Evolutionary conservation across 2,113 vertebrate species (phyloP), one percentile per base, ranked within the genome.

Genomic region (Hippocampus abdominalis): DNA sequence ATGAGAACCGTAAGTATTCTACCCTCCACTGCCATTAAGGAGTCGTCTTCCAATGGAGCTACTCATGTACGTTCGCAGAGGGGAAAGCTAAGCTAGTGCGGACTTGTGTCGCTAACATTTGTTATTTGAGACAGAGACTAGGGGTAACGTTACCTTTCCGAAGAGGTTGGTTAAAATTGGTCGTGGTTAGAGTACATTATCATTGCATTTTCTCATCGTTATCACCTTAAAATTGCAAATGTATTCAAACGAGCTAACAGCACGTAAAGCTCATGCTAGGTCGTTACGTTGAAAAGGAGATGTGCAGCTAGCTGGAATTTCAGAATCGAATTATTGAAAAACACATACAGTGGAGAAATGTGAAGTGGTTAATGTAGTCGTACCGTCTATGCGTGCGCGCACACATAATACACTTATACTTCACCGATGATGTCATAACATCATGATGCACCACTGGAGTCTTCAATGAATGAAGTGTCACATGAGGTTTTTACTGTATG

Each of bases 61-160:
- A 60, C 25, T 25, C 48, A 67, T 27, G 39, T 69, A 6, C 69
- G 60, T 64, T 56, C 63, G 72, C 44, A 64, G 57, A 53, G 29
- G 62, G 23, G 8, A 3, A 46, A 25, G 84, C 86, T 84, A 89
- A 71, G 87, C 86, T 89, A 88, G 78, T 49, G 49, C 48, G 44
- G 15, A 3, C 62, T 36, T 71, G 66, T 44, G 40, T 32, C 44
- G 70, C 78, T 85, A 84, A 72, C 29, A 32, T 60, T 32, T 59
- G 56, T 57, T 51, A 21, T 23, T 79, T 69, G 8, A 53, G 42
- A n/a, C 29, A 20, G 53, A 82, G 71, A 63, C 68, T 16, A 3
- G 36, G 71, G 73, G 81, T 82, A 83, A 74, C 78, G 73, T 81
- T 86, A 82, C 77, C 69, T n/a, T 53, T 65, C 4, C 66, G 65